phyloP scores from a whole-genome alignment of 1,140 invertebrate genomes.

The Heterodera schachtii region DNA sequence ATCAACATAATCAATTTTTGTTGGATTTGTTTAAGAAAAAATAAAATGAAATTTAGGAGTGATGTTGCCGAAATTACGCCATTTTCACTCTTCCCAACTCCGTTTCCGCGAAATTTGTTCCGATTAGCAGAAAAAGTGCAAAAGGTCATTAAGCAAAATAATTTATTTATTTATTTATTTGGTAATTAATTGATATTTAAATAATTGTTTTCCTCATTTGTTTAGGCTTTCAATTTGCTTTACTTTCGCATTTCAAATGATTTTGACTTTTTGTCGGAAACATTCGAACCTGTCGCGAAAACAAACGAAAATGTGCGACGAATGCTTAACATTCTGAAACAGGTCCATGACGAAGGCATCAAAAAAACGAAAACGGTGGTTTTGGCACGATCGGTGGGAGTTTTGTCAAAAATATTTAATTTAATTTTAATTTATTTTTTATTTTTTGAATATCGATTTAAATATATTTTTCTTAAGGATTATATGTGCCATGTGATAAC shows the following conservation, averaged over 20 bases:
- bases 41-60: background rate
- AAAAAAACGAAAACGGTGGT: background rate
- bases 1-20: no score
- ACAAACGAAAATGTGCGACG: background rate
- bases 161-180: background rate
- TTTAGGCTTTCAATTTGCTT: background rate
- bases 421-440: no score
- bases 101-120: background rate
- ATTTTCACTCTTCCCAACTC: background rate
- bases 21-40: background rate
- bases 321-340: background rate
- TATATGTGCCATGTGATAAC: background rate
- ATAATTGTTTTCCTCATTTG: background rate
- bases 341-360: background rate
- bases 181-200: no score
- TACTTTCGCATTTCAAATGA: background rate
- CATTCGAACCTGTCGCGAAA: background rate
- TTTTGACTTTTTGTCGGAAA: background rate
- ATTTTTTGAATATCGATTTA: background rate
- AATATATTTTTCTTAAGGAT: background rate
- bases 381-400: background rate
- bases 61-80: background rate
- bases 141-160: background rate
- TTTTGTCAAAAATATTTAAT: background rate
- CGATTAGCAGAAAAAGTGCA: background rate